Percentiles rank a stretch among this genome's conserved stretches.
These are phyloP conservation scores for Trachymyrmex cornetzi DNA, from an alignment of 1,140 invertebrate species.

Conservation along the genomic window DNA sequence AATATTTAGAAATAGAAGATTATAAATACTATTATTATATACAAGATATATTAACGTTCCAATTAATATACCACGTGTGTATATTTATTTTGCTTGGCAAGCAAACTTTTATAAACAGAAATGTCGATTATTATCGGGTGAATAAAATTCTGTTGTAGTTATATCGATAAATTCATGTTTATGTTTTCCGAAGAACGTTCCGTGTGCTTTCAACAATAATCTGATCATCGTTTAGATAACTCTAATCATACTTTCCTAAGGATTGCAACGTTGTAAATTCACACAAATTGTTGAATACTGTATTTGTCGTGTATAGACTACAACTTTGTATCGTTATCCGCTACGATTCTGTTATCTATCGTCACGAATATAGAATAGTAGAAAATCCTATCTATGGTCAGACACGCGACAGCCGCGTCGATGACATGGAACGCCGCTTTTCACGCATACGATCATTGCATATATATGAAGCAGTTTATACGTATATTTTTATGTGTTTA, in stretches of 20 bases:
- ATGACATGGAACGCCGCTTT: conserved; percentile 6
- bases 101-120: conserved; percentile 11
- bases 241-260: not conserved
- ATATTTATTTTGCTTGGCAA: not conserved
- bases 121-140: not conserved
- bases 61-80: not conserved
- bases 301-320: not conserved
- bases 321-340: not conserved
- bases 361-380: not conserved
- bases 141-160: not conserved
- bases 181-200: not conserved
- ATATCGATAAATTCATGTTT: not conserved
- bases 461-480: not conserved
- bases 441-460: conserved; percentile 18
- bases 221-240: not conserved
- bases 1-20: not conserved
- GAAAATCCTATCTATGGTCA: conserved; percentile 28
- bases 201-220: not conserved
- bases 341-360: not conserved
- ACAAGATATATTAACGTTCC: not conserved
- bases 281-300: not conserved
- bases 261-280: not conserved
- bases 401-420: conserved; percentile 12
- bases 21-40: not conserved
- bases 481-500: conserved; percentile 34